Base-by-base conservation (phyloP, 2,888 invertebrate species). In the Parthenolecanium corni region DNA sequence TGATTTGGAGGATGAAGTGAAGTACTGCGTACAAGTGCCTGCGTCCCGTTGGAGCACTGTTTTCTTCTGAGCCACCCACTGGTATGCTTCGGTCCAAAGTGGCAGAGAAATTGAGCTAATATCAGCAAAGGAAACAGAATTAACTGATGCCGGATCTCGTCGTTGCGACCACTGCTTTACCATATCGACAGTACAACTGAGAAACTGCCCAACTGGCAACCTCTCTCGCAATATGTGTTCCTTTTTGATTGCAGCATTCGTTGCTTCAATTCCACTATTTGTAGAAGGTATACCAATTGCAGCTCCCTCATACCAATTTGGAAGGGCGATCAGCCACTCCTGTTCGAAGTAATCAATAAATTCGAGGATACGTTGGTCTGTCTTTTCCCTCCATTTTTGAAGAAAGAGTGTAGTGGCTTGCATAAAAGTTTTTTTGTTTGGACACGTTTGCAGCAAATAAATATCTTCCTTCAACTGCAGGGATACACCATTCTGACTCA, bases 171-270 rank as follows among this genome's bases (percentile, higher is more conserved):
- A 49, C 21, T 21, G 18, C 14, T 21, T 14, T 9, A 23, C 49
- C 23, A 49, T 49, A 49, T 23, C 21, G 21, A 20, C 14, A 14
- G 11, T 6, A 49, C 5, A 21, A 23, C 5, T 12, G 14, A 49
- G 49, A 49, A 49, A 49, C 23, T 49, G 49, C 3, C 46, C 49
- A 49, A 61, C 49, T 23, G 46, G 61, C 23, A 61, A 20, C 25
- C 61, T 47, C 24, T 61, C 49, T 31, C 49, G 1, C 9, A 66
- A 62, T 5, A 49, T 44, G 18, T 61, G 49, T 49, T 61, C 47
- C 11, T 47, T 23, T 49, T 61, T 61, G 6, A 61, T 61, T 2
- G 49, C 36, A 18, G 49, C 61, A 20, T 61, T 61, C n/a, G 61
- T 61, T 24, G n/a, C 16, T 21, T 61, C 61, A 12, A 61, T 25